Evolutionary conservation across 1,140 invertebrate species (phyloP).

Genomic region (Lanistes nyassanus): DNA sequence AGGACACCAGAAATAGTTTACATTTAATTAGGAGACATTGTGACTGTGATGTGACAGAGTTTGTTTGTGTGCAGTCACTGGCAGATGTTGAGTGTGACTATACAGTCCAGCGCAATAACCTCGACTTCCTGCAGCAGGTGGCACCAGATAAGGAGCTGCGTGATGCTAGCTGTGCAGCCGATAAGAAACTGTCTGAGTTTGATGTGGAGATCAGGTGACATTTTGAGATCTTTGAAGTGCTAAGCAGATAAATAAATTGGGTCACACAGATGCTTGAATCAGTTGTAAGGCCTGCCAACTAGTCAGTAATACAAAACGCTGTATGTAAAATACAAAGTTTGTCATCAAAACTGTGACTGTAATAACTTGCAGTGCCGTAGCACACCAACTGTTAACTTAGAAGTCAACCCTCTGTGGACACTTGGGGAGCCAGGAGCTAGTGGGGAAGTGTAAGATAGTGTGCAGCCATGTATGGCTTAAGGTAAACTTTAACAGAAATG

Average conservation of each 20-base stretch:
- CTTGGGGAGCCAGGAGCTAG: no score
- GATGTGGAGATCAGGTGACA: constrained; percentile 69
- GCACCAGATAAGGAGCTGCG: constrained; percentile 67
- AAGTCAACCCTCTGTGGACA: no score
- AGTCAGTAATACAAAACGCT: no score
- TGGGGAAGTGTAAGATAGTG: no score
- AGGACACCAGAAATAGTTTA: not conserved
- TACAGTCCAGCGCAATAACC: constrained; percentile 63
- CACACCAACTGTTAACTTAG: no score
- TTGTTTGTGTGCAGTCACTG: constrained; percentile 60
- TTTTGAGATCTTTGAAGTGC: constrained; percentile 6
- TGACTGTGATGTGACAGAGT: not conserved
- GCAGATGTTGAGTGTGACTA: constrained; percentile 65
- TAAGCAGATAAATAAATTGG: not conserved
- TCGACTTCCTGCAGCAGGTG: constrained; percentile 69
- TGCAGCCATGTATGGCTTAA: no score
- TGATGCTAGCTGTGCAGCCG: constrained; percentile 69
- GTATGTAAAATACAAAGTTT: no score
- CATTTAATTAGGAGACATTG: not conserved
- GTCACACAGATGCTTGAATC: no score
- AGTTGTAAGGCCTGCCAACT: no score
- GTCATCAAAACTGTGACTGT: no score
- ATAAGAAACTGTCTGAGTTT: constrained; percentile 69
- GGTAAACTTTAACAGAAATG: no score
- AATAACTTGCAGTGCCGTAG: no score